Conservation (phyloP, 2,888 invertebrate species). For the Leptura quadrifasciata region DNA sequence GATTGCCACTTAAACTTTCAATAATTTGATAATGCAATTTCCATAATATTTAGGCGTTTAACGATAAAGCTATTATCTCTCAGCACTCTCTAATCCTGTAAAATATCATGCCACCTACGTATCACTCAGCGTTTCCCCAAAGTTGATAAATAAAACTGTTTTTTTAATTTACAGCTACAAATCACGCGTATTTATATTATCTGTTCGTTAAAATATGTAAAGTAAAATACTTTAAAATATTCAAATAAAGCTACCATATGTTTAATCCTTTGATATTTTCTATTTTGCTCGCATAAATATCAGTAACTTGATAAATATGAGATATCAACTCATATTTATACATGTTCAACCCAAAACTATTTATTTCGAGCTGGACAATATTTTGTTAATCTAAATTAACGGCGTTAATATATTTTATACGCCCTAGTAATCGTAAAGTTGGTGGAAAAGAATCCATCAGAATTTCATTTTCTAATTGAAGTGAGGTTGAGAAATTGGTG, state of each 20-base stretch:
- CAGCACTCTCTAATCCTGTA: neutral
- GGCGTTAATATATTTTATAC: neutral
- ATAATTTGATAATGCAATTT: constrained; percentile 1
- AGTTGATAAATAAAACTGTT: constrained; percentile 4
- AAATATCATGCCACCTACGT: constrained; percentile 10
- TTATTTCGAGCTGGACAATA: neutral
- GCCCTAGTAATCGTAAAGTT: too few relatives aligned
- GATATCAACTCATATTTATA: neutral
- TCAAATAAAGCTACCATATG: neutral
- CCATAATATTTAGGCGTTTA: constrained; percentile 15
- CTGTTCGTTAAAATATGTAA: constrained; percentile 9
- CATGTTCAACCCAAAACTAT: neutral
- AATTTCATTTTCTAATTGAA: too few relatives aligned
- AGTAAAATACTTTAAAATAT: neutral
- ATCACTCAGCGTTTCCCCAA: neutral
- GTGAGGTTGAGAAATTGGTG: too few relatives aligned
- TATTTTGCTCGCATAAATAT: constrained; percentile 1
- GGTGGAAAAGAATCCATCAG: too few relatives aligned
- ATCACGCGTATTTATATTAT: neutral
- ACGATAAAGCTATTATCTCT: constrained; percentile 7
- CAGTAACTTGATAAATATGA: neutral
- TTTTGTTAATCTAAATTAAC: neutral
- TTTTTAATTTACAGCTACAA: neutral
- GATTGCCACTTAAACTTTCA: neutral
- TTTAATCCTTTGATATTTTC: neutral